phyloP scores from a whole-genome alignment of 2,888 invertebrate species.

The Abscondita cerata region DNA sequence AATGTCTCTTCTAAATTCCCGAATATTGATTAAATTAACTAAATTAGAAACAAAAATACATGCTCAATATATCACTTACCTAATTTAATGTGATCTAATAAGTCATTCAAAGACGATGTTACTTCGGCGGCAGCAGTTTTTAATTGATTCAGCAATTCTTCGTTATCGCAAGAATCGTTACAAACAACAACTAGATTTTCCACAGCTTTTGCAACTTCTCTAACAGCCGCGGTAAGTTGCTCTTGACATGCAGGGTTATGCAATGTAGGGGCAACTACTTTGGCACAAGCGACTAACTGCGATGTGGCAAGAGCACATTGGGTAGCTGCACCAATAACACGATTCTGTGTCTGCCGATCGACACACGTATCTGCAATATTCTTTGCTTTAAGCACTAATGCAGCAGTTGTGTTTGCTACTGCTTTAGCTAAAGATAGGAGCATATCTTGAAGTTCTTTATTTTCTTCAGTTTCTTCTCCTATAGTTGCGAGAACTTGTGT shows the following conservation, averaged over 20 bases:
- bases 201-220: constrained; percentile 92
- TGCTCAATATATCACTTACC: constrained; percentile 32
- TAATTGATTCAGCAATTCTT: constrained; percentile 74
- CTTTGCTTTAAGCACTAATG: constrained; percentile 94
- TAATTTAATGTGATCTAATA: constrained; percentile 86
- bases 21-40: too few species aligned
- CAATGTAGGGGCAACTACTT: constrained; percentile 86
- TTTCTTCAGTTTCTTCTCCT: constrained; percentile 87
- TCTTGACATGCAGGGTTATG: constrained; percentile 85
- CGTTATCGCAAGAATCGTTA: constrained; percentile 73
- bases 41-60: too few species aligned
- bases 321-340: constrained; percentile 94
- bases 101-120: constrained; percentile 84
- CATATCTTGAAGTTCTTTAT: constrained; percentile 86
- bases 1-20: too few species aligned
- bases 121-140: constrained; percentile 87
- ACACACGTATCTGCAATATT: constrained; percentile 91
- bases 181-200: constrained; percentile 86
- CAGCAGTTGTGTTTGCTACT: constrained; percentile 97
- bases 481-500: constrained; percentile 92
- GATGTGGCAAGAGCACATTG: constrained; percentile 97
- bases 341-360: constrained; percentile 81
- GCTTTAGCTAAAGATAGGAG: constrained; percentile 93
- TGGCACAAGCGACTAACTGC: constrained; percentile 96
- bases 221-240: constrained; percentile 90